Base-by-base conservation (phyloP, 2,888 invertebrate genomes). In the Aquatica leii region DNA sequence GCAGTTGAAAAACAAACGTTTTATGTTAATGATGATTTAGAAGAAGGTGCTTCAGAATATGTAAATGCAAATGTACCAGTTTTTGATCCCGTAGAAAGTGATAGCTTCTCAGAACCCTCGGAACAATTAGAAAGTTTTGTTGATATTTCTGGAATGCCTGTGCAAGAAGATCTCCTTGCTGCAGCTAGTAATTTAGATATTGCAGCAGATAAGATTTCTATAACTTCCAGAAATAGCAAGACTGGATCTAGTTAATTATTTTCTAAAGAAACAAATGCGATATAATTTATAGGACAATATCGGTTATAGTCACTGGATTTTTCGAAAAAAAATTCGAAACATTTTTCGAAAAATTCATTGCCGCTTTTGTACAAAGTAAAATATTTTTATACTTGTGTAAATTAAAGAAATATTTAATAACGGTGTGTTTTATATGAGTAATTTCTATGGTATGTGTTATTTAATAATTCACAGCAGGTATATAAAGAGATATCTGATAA, bases 191-290 rank as follows among this genome's bases (percentile, higher is more conserved):
- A 67, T 68, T 24, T 6, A 24, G 2, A 24, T 6, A 6, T 24
- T 9, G 68, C 73, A 5, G 70, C 73, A n/a, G 70, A 66, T 20
- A 50, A 59, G 55, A 65, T 75, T 59, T 69, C 61, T 35, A 70
- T 74, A 46, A 76, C 66, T 69, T 71, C 75, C 37, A 75, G 75
- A 54, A 73, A 75, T 62, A 76, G 76, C 68, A 77, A 77, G 75
- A 76, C 77, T 75, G 77, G 73, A 40, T 69, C 65, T 59, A 67
- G 62, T 68, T 18, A 46, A 46, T 66, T 60, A 59, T 59, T 55
- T 11, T 54, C 37, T 5, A 24, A 57, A 24, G 6, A 24, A 24
- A 24, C 4, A 24, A 24, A 24, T 24, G 24, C 24, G 24, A 24
- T 61, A 56, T 52, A 57, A 63, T 59, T 50, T 46, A 55, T 41